phyloP scores from a whole-genome alignment of 1,140 invertebrate genomes.

The Drosophila ohnishii region DNA sequence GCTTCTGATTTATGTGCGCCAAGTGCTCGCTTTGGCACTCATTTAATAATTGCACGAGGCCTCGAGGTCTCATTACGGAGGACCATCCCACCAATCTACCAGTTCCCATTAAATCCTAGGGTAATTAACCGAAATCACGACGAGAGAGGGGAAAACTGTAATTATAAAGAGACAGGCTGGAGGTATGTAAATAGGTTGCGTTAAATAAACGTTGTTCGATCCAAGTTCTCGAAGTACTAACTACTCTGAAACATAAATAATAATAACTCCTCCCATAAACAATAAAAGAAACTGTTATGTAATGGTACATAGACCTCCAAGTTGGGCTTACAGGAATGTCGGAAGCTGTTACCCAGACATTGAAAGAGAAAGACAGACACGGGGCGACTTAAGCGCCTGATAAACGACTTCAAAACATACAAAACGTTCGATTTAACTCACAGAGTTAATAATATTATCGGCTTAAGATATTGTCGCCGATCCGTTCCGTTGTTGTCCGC shows the following conservation, averaged over 20 bases:
- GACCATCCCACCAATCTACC: constrained; percentile 47
- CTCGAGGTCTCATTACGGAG: constrained; percentile 72
- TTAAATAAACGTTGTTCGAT: constrained; percentile 3
- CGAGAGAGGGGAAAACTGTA: background rate
- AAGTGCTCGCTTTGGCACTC: constrained; percentile 77
- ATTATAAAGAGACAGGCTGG: background rate
- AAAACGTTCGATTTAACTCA: constrained; percentile 79
- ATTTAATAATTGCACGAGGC: constrained; percentile 80
- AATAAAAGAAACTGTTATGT: constrained; percentile 31
- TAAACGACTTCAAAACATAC: constrained; percentile 78
- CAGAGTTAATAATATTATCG: constrained; percentile 80
- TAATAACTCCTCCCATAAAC: background rate
- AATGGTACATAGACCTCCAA: background rate
- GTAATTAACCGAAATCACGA: constrained; percentile 67
- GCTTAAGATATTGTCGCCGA: constrained; percentile 77
- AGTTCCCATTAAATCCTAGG: constrained; percentile 58
- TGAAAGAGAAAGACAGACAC: constrained; percentile 1
- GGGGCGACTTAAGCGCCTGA: constrained; percentile 63
- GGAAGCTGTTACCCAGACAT: constrained; percentile 34
- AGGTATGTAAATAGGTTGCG: constrained; percentile 27
- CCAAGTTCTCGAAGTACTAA: background rate
- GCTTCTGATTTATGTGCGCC: constrained; percentile 73
- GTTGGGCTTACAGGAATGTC: constrained; percentile 44
- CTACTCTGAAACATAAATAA: no score
- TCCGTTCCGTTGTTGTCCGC: constrained; percentile 65